Evolutionary conservation across 2,113 vertebrate species (phyloP).

Genomic region (Engystomops pustulosus): DNA sequence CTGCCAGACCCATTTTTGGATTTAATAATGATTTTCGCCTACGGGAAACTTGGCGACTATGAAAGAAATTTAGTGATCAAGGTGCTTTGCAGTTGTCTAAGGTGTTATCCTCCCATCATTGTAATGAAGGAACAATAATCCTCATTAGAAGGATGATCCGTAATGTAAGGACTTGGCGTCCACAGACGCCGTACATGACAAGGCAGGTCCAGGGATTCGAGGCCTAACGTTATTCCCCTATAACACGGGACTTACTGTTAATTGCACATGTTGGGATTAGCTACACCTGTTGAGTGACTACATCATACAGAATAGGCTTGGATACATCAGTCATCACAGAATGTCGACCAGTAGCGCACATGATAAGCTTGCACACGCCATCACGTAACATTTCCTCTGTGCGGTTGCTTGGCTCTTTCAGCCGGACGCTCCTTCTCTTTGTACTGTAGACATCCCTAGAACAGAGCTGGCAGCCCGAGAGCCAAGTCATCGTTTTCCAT

Average conservation of each 20-base stretch:
- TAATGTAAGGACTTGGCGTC: background rate
- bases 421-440: background rate
- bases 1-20: background rate
- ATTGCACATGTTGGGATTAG: background rate
- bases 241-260: background rate
- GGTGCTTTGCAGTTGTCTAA: background rate
- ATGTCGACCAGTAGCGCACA: background rate
- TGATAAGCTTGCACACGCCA: background rate
- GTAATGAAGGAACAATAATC: slow-evolving; percentile 21
- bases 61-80: background rate
- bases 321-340: background rate
- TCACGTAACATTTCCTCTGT: background rate
- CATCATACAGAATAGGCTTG: background rate
- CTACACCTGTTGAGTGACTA: background rate
- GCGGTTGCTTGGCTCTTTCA: too few relatives aligned
- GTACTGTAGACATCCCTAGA: background rate
- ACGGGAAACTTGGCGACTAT: slow-evolving; percentile 6
- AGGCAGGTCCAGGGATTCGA: background rate
- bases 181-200: background rate
- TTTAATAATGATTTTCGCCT: background rate
- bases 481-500: slow-evolving; percentile 7
- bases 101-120: background rate
- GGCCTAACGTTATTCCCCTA: background rate
- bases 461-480: background rate
- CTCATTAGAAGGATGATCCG: slow-evolving; percentile 1